Conservation (phyloP, 2,113 vertebrate species). For the Menura novaehollandiae region DNA sequence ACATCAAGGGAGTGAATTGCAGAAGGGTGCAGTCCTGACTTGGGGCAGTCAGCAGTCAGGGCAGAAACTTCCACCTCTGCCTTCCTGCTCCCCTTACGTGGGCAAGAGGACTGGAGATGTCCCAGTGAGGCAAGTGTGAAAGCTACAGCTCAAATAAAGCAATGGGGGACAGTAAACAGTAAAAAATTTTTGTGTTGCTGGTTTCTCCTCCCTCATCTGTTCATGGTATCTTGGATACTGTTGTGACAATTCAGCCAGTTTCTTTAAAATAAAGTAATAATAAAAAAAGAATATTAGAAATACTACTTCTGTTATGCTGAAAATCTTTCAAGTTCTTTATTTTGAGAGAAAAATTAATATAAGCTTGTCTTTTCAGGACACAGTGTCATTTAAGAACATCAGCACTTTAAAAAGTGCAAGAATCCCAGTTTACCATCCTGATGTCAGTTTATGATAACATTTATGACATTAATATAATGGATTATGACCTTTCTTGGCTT, state of each 20-base stretch:
- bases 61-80: neutral
- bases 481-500: constrained; percentile 10
- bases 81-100: neutral
- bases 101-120: neutral
- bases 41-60: rapidly evolving
- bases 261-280: neutral
- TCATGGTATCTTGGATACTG: neutral
- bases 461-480: constrained; percentile 24
- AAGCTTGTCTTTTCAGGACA: neutral
- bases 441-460: neutral
- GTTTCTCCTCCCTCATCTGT: neutral
- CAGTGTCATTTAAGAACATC: neutral
- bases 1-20: neutral
- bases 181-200: neutral
- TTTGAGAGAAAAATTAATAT: neutral
- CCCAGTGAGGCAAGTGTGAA: neutral
- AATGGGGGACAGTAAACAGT: neutral
- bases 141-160: neutral
- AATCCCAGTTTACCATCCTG: neutral
- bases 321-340: neutral
- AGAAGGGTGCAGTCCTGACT: neutral
- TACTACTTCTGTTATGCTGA: neutral
- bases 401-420: neutral
- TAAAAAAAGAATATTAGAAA: neutral
- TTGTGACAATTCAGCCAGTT: neutral